Evolutionary conservation across 2,113 vertebrate species (phyloP).

Genomic region (Pampusana beccarii): DNA sequence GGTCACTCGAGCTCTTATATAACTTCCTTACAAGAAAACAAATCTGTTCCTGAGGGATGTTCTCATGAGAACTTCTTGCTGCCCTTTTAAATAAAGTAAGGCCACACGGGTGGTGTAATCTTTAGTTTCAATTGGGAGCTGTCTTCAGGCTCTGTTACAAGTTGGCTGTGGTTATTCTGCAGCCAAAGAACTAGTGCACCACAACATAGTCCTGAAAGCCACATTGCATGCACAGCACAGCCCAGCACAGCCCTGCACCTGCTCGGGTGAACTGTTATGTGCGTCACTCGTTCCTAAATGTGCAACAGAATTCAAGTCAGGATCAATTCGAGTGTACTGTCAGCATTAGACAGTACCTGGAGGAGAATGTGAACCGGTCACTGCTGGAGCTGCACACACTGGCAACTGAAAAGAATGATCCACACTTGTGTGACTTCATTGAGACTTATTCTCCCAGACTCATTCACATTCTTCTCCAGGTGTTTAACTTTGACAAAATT

Average conservation of each 20-base stretch:
- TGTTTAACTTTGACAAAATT: background rate
- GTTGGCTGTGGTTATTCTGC: background rate
- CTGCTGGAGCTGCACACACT: too few species aligned
- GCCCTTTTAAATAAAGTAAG: background rate
- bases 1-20: background rate
- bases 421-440: too few species aligned
- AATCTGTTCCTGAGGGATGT: background rate
- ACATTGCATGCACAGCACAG: fast-evolving
- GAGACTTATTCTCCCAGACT: too few species aligned
- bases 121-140: background rate
- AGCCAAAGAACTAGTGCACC: background rate
- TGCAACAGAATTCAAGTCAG: background rate
- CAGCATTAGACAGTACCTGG: too few species aligned
- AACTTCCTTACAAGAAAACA: background rate
- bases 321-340: background rate
- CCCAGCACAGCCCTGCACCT: background rate
- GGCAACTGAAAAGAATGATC: too few species aligned
- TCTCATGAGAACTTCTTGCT: background rate
- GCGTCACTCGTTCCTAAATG: background rate
- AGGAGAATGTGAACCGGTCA: too few species aligned
- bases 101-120: fast-evolving
- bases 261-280: fast-evolving
- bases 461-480: too few species aligned
- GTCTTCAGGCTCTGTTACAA: background rate
- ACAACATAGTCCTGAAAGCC: too few species aligned